Evolutionary conservation across 2,113 vertebrate genomes (phyloP).

Genomic region (Oceanodroma tethys): DNA sequence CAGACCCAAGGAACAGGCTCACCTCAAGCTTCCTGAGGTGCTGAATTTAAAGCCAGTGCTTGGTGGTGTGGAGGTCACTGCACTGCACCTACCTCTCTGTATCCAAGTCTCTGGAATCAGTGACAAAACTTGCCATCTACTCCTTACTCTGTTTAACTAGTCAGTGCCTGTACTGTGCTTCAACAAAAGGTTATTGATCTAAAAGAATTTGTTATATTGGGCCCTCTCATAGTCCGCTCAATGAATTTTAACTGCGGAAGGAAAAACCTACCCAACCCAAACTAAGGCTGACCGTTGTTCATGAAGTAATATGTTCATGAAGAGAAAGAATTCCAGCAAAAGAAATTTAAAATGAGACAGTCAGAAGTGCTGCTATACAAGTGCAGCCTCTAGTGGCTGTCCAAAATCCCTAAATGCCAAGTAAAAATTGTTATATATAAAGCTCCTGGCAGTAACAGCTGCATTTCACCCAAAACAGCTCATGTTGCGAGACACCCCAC

Average conservation of each 20-base stretch:
- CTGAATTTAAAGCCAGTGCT: neutral
- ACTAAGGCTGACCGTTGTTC: neutral
- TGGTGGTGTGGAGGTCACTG: neutral
- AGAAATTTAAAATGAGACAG: neutral
- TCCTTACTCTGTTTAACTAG: neutral
- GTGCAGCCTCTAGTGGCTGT: constrained; percentile 58
- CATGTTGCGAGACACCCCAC: neutral
- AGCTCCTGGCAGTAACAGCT: neutral
- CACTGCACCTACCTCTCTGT: neutral
- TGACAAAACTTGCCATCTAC: neutral
- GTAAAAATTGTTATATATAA: neutral
- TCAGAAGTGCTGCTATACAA: neutral
- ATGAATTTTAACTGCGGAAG: neutral
- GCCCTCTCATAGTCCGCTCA: neutral
- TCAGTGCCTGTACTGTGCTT: neutral
- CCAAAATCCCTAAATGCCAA: neutral
- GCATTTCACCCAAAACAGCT: neutral
- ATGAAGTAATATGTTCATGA: neutral
- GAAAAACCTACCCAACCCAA: neutral
- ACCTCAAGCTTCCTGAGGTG: neutral
- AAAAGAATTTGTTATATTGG: neutral
- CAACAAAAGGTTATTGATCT: neutral
- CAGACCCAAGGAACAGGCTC: neutral
- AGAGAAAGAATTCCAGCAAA: neutral
- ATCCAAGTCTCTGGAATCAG: neutral